These are phyloP conservation scores for Myrmecobius fasciatus DNA, from an alignment of 2,113 vertebrate species.

Conservation along the genomic window DNA sequence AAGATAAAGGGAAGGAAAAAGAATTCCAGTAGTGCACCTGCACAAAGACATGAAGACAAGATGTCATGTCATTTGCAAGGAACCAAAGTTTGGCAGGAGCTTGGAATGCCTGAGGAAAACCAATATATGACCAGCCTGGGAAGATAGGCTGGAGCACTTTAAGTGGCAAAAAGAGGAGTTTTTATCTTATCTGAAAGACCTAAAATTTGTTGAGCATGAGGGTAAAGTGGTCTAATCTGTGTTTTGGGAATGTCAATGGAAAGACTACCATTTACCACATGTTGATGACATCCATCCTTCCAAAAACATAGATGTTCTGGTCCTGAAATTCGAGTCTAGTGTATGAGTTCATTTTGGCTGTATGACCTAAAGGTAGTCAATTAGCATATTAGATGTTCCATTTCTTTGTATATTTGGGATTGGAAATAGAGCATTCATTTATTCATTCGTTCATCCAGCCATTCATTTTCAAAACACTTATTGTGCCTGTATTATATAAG, in stretches of 20 bases:
- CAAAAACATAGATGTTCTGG: not conserved
- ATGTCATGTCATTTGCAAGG: not conserved
- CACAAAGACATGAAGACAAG: not conserved
- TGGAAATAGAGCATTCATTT: not conserved
- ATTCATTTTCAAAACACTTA: not conserved
- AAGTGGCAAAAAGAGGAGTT: not conserved
- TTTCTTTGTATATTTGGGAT: not conserved
- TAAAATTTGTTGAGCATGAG: not conserved
- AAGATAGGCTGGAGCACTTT: not conserved
- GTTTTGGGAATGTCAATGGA: not conserved
- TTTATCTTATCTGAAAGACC: not conserved
- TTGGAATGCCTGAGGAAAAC: not conserved
- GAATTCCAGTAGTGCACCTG: not conserved
- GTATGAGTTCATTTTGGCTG: not conserved
- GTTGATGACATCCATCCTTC: not conserved
- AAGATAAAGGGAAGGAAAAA: not conserved
- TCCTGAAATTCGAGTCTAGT: not conserved
- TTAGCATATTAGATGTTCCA: not conserved
- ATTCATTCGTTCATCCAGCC: not conserved
- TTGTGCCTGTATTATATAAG: not conserved
- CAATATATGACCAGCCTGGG: not conserved
- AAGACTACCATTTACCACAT: not conserved
- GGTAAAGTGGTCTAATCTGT: not conserved
- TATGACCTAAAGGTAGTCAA: not conserved
- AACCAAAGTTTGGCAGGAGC: not conserved